phyloP scores from a whole-genome alignment of 2,797 vertebrate species.

The Oreortyx pictus region DNA sequence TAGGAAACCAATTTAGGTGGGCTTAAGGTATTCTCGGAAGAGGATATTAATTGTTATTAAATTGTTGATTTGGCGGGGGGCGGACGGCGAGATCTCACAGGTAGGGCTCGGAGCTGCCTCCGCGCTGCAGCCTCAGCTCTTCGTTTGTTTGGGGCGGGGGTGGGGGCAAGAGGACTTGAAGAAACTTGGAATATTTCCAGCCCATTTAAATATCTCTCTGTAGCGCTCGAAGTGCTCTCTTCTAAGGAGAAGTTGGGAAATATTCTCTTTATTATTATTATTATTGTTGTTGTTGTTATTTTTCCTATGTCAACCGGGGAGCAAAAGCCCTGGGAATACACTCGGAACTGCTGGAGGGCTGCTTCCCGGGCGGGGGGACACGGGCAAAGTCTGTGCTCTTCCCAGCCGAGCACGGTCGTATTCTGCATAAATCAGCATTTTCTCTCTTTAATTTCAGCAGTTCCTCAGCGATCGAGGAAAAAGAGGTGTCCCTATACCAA shows the following conservation, averaged over 20 bases:
- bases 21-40: constrained; percentile 80
- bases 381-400: neutral
- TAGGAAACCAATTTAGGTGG: constrained; percentile 89
- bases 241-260: constrained; percentile 53
- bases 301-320: constrained; percentile 5
- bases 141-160: constrained; percentile 37
- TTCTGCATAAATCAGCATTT: constrained; percentile 7
- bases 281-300: neutral
- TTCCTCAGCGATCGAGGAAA: constrained; percentile 93
- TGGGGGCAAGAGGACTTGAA: constrained; percentile 44
- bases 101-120: constrained; percentile 34
- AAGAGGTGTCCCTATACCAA: constrained; percentile 98
- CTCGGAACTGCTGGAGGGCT: neutral
- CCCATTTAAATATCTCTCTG: constrained; percentile 60
- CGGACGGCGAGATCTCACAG: constrained; percentile 33
- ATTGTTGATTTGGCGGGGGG: constrained; percentile 50
- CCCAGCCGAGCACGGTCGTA: neutral
- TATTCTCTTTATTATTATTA: constrained; percentile 19
- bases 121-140: constrained; percentile 14
- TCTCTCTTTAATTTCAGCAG: constrained; percentile 79
- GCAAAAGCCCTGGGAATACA: neutral
- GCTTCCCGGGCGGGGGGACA: constrained; percentile 6
- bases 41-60: constrained; percentile 76
- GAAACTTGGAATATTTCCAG: constrained; percentile 76
- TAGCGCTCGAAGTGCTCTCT: constrained; percentile 28